Base-by-base conservation (phyloP, 2,888 invertebrate species). In the Exephanes ischioxanthus region DNA sequence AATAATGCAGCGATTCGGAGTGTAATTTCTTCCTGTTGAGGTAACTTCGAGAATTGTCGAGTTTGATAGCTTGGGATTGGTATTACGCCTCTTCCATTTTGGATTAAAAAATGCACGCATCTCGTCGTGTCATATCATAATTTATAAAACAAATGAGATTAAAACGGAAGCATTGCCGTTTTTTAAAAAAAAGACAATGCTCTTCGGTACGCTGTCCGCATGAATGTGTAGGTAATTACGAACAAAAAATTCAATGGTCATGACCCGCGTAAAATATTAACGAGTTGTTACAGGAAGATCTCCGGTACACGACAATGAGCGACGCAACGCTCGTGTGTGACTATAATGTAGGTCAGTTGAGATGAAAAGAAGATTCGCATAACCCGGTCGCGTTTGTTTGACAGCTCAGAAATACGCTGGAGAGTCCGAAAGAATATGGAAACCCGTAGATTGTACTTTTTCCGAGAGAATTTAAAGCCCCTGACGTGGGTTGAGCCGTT, bases 131-230 rank as follows among this genome's bases (percentile, higher is more conserved):
- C 3, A 11, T 3, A 30, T 61, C n/a, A n/a, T 48, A 51, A 37
- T 76, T 76, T 30, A 19, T 41, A 16, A 19, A 26, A 19, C 53
- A 30, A 66, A 55, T 51, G 58, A 45, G 14, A 67, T 55, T 33
- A 14, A 30, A 75, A n/a, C 53, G 14, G 4, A 45, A 22, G 22
- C 14, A 3, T 26, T 11, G 30, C 16, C 7, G 22, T 55, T 41
- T 37, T 41, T 14, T 26, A 22, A 22, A 22, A 58, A 58, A 14
- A 58, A 55, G 3, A 26, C 22, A 58, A 58, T 3, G 58, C 26
- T 26, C 26, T 48, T 37, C 51, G 5, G 37, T 61, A 79, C 87
- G 85, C 87, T 81, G 88, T 87, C 89, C 88, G 87, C 89, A 90
- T 86, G 87, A 90, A 88, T 89, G 22, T 72, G 55, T 19, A 61